phyloP scores from a whole-genome alignment of 2,888 invertebrate genomes.

The Platycheirus albimanus region DNA sequence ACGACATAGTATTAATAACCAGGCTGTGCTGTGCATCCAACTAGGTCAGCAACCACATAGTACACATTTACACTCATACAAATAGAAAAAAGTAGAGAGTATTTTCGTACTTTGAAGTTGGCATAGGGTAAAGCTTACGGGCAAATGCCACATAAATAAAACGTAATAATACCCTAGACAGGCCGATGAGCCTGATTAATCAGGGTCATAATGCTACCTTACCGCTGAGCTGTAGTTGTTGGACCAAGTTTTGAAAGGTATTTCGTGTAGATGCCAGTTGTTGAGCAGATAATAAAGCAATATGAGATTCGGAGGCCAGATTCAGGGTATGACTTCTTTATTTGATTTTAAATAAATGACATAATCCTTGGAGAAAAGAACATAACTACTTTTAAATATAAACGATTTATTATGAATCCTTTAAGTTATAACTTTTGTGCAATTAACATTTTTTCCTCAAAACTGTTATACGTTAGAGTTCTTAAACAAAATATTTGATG shows the following conservation, averaged over 20 bases:
- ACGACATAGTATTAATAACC: conserved; percentile 69
- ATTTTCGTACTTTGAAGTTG: conserved; percentile 28
- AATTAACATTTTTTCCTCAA: too few relatives aligned
- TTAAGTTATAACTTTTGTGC: too few relatives aligned
- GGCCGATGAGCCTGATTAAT: conserved; percentile 27
- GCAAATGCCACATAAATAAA: conserved; percentile 34
- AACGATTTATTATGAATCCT: too few relatives aligned
- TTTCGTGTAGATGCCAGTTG: conserved; percentile 12
- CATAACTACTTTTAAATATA: not conserved
- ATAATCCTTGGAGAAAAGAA: too few relatives aligned
- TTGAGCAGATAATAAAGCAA: not conserved
- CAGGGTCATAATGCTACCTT: conserved; percentile 25
- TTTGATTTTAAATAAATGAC: not conserved
- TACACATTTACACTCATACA: conserved; percentile 19
- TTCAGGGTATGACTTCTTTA: not conserved
- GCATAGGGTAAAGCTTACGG: conserved; percentile 29
- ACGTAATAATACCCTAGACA: conserved; percentile 30
- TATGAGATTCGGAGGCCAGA: not conserved
- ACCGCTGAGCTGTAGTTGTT: not conserved
- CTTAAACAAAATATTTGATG: too few relatives aligned
- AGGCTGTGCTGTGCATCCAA: conserved; percentile 69
- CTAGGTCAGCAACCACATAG: conserved; percentile 72
- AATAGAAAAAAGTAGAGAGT: conserved; percentile 21
- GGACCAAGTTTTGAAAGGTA: conserved; percentile 9
- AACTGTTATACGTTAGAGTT: too few relatives aligned